Evolutionary conservation across 2,113 vertebrate genomes (phyloP), one percentile per base, ranked within the genome.

Genomic region (Poeciliopsis turrubarensis): DNA sequence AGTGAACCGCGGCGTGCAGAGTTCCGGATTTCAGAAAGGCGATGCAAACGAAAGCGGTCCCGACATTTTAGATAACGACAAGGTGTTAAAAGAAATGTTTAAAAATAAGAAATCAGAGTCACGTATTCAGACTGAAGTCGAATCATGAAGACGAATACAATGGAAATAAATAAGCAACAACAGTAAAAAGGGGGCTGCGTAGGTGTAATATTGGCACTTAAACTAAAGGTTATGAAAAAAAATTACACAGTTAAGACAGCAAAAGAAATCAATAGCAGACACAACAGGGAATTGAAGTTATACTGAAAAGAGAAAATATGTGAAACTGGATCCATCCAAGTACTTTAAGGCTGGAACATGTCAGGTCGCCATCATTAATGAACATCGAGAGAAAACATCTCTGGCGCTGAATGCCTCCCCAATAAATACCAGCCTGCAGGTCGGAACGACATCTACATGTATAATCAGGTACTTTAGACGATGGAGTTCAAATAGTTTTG

Each of bases 311-410:
- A 70, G 22, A 76, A 63, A 30, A 73, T 68, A 62, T 65, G 77
- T 76, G 66, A 67, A 79, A 4, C 17, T 57, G 44, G 70, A 69
- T 67, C 34, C 31, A 10, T 77, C 31, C 75, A 79, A 39, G 86
- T 80, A 77, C n/a, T 81, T 76, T 51, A 84, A 91, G 71, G 80
- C 68, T 61, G 84, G 15, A 64, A 68, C 2, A 22, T 64, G 61
- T 76, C 68, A 39, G 60, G 69, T 77, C 74, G 78, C 54, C 71
- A 83, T 80, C 77, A 91, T 86, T 69, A 82, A 60, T 30, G 31
- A 22, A 34, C 9, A 25, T 54, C 8, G 34, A 29, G 25, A 25
- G 30, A 65, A 34, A 31, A 57, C 34, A 25, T 39, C 31, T 15
- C 29, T 29, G 60, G 51, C 66, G 68, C 84, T 29, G 29, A 29